Base-by-base conservation (phyloP, 2,888 invertebrate genomes). In the Coenonympha glycerion region DNA sequence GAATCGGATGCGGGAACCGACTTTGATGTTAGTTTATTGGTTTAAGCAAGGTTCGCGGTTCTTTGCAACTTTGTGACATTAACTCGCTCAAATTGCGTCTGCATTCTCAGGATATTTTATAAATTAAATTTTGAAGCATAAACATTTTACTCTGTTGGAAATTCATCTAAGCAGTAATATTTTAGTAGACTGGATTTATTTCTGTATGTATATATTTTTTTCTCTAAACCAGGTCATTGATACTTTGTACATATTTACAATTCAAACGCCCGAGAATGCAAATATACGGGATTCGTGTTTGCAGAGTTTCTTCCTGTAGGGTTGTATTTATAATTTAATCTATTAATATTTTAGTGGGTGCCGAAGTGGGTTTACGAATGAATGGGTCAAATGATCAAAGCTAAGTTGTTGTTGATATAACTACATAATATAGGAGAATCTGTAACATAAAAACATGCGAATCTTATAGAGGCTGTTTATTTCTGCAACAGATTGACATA, bases 1-100 rank as follows among this genome's bases (percentile, higher is more conserved):
- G 15, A 13, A 21, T 33, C 26, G 13, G 19, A 37, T 42, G 24
- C 34, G 15, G 31, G 40, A 15, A 13, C 16, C 22, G 50, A 53
- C 50, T 50, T 53, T 54, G 44, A 54, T 54, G 53, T 54, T 50
- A 39, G 47, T 34, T 47, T 53, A 44, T 33, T 50, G 34, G 47
- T 34, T 47, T 53, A 44, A 26, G 42, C 30, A 47, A 37, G 26
- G 26, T 50, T 53, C 36, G 21, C 41, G 22, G 33, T 46, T 46
- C 42, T 46, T 49, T 41, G 41, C 36, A 47, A 47, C 21, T 49
- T 47, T 54, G 6, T 36, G 37, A 44, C 39, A 39, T 40, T 53
- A 37, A 47, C 37, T 36, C 6, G 13, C 18, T 28, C 22, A 44
- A 26, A 13, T 34, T 42, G 19, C 31, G 24, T 49, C 45, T 21